Evolutionary conservation across 2,797 vertebrate genomes (phyloP), one percentile per base, ranked within the genome.

Genomic region (Staurois parvus): DNA sequence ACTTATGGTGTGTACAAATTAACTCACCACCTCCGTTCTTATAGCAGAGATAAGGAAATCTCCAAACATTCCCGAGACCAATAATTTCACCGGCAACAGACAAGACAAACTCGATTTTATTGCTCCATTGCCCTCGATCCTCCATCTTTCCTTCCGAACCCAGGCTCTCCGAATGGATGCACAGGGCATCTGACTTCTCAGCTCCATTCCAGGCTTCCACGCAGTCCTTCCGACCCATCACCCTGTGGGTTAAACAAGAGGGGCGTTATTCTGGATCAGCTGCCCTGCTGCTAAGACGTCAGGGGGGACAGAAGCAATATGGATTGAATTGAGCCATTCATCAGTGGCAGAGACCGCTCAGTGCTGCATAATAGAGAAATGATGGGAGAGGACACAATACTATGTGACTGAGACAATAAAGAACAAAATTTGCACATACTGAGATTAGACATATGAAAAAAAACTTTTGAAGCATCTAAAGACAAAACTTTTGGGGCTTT

Each of bases 11-110:
- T 52, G 48, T 52, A 52, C 15, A 52, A 2, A 52, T 64, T 79
- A 84, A 94, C 95, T 94, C 90, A 96, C 98, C 97, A 59, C 97
- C 98, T 67, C 97, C 98, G 0, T 98, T 97, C 87, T 91, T 98
- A 91, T 92, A 98, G 94, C 96, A 98, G 87, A 99, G 93, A 91
- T 96, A 99, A 0, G 98, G 97, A 81, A 99, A 99, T 29, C 96
- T 94, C 95, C 96, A 97, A 82, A 99, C 92, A 0, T 97, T 98
- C 62, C 95, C 96, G 30, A 98, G 90, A 24, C 97, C 96, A n/a
- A 98, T 95, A 88, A 99, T 96, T 89, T 96, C 96, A 19, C 97
- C 98, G 0, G 96, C 95, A 94, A 98, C 95, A 11, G 97, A 96
- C 17, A 98, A 88, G 30, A 98, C 67, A 82, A 97, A 99, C 83